These are phyloP conservation scores for Bombylius major DNA, from an alignment of 2,888 invertebrate genomes.

Conservation along the genomic window DNA sequence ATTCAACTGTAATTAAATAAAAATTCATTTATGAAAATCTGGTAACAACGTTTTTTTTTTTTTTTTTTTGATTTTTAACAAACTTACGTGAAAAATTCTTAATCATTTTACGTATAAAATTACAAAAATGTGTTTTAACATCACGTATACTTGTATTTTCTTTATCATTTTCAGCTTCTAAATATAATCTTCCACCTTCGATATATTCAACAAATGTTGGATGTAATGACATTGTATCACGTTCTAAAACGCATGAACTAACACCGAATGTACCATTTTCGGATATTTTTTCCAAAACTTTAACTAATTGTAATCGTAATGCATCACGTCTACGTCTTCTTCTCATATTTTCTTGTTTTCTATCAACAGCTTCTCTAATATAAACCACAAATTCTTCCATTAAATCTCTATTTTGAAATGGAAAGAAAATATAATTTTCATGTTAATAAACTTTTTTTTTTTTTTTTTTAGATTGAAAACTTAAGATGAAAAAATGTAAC, in stretches of 20 bases:
- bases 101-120: conserved; percentile 86
- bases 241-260: conserved; percentile 70
- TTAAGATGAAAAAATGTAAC: no score
- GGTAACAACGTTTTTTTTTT: no score
- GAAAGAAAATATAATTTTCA: not conserved
- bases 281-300: conserved; percentile 83
- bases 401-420: conserved; percentile 57
- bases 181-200: conserved; percentile 80
- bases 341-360: conserved; percentile 94
- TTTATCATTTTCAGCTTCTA: conserved; percentile 90
- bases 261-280: conserved; percentile 80
- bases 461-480: not conserved
- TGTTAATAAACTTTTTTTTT: not conserved
- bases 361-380: conserved; percentile 90
- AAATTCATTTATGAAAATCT: not conserved
- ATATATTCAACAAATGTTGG: conserved; percentile 87
- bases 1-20: conserved; percentile 55
- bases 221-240: conserved; percentile 70
- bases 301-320: conserved; percentile 78
- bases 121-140: conserved; percentile 86
- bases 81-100: conserved; percentile 80
- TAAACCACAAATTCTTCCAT: conserved; percentile 89
- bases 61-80: no score
- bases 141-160: conserved; percentile 78
- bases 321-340: conserved; percentile 83